phyloP scores from a whole-genome alignment of 2,888 invertebrate genomes.

The Apotomis turbidana region DNA sequence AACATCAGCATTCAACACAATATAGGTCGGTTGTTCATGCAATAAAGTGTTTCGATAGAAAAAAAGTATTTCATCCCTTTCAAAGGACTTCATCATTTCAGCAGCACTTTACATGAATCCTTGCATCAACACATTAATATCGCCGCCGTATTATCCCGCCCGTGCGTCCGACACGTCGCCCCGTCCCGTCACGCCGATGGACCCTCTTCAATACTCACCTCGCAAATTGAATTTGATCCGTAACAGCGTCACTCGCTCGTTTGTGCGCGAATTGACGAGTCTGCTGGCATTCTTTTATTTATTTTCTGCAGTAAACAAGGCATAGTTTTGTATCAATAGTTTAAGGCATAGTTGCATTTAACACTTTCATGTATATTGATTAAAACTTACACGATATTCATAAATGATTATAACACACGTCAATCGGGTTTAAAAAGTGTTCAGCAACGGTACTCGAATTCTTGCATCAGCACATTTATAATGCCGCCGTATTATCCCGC shows the following conservation, averaged over 20 bases:
- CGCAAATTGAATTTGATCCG: constrained; percentile 82
- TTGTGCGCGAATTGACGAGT: constrained; percentile 53
- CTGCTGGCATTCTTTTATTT: constrained; percentile 32
- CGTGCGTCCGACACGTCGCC: constrained; percentile 23
- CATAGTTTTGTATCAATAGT: too few relatives aligned
- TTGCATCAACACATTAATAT: constrained; percentile 18
- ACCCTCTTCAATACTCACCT: constrained; percentile 79
- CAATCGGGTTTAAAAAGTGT: too few relatives aligned
- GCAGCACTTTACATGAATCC: neutral
- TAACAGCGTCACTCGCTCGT: constrained; percentile 72
- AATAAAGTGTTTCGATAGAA: too few relatives aligned
- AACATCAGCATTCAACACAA: too few relatives aligned
- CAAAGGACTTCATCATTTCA: neutral
- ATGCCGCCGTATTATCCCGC: too few relatives aligned
- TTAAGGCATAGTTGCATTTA: too few relatives aligned
- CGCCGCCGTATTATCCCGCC: constrained; percentile 11
- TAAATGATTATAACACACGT: too few relatives aligned
- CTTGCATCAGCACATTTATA: too few relatives aligned
- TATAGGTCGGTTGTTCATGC: too few relatives aligned
- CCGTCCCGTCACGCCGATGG: constrained; percentile 46
- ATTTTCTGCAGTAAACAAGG: constrained; percentile 12
- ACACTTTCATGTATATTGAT: too few relatives aligned
- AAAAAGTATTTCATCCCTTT: neutral
- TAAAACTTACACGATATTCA: too few relatives aligned
- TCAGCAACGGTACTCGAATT: too few relatives aligned